Conservation (phyloP, 2,797 vertebrate species). For the Xerus rutilus region DNA sequence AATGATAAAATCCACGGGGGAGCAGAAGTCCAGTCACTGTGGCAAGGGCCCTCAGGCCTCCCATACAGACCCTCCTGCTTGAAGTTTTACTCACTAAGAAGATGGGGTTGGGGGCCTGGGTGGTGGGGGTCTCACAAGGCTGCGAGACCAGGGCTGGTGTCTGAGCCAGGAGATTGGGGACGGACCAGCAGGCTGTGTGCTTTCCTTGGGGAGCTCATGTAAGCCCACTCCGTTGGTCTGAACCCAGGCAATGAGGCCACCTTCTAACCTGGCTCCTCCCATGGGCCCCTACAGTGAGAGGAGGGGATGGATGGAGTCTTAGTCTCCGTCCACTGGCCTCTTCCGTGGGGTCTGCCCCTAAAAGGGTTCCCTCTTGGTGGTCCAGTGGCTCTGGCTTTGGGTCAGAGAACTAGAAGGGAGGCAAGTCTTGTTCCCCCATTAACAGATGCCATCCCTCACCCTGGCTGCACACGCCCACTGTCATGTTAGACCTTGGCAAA, state of each 20-base stretch:
- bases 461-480: not conserved
- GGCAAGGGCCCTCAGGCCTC: fast-evolving
- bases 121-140: fast-evolving
- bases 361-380: too few species aligned
- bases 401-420: not conserved
- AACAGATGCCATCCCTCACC: not conserved
- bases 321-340: not conserved
- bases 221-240: not conserved
- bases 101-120: not conserved
- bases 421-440: not conserved
- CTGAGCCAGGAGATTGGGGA: not conserved
- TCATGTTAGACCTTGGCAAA: not conserved
- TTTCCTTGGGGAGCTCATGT: not conserved
- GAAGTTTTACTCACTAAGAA: not conserved
- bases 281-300: not conserved
- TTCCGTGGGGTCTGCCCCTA: not conserved
- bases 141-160: too few species aligned
- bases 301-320: too few species aligned
- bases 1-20: fast-evolving
- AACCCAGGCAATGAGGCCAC: not conserved
- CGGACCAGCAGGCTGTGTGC: not conserved
- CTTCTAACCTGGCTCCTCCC: not conserved
- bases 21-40: not conserved
- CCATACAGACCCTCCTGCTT: not conserved
- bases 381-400: not conserved